A percentile compares a stretch with the other conserved stretches of the same genome.
Evolutionary conservation across 2,888 invertebrate species (phyloP).

Genomic region (Erebia epiphron): DNA sequence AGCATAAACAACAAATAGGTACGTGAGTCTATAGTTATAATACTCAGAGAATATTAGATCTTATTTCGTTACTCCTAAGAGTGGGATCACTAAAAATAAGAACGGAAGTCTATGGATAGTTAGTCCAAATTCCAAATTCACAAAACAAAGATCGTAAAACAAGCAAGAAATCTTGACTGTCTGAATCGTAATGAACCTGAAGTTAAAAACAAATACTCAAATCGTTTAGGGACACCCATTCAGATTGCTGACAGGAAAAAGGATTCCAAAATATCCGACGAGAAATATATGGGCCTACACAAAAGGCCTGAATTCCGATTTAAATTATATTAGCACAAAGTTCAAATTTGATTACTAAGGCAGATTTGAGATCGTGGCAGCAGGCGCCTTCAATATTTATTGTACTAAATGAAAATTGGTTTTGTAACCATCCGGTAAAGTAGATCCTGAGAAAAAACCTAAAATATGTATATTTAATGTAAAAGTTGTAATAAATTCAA

Average conservation of each 20-base stretch:
- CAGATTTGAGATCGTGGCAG: slow-evolving; percentile 4
- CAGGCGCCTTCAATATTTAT: slow-evolving; percentile 21
- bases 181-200: slow-evolving; percentile 7
- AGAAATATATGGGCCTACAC: slow-evolving; percentile 4
- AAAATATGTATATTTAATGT: no score
- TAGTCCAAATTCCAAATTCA: neutral
- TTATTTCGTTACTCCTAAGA: no score
- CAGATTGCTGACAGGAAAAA: slow-evolving; percentile 24
- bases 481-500: no score
- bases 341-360: neutral
- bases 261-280: slow-evolving; percentile 19
- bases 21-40: no score
- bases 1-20: no score
- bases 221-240: slow-evolving; percentile 23
- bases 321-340: neutral
- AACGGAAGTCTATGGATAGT: no score
- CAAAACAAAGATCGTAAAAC: slow-evolving; percentile 14
- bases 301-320: neutral
- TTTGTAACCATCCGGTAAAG: slow-evolving; percentile 10
- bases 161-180: slow-evolving; percentile 5
- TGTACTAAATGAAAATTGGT: slow-evolving; percentile 16
- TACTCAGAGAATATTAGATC: no score
- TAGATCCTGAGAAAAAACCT: neutral
- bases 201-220: slow-evolving; percentile 25
- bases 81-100: no score